Evolutionary conservation across 1,140 invertebrate genomes (phyloP), one percentile per base, ranked within the genome.

Genomic region (Octopus sinensis): DNA sequence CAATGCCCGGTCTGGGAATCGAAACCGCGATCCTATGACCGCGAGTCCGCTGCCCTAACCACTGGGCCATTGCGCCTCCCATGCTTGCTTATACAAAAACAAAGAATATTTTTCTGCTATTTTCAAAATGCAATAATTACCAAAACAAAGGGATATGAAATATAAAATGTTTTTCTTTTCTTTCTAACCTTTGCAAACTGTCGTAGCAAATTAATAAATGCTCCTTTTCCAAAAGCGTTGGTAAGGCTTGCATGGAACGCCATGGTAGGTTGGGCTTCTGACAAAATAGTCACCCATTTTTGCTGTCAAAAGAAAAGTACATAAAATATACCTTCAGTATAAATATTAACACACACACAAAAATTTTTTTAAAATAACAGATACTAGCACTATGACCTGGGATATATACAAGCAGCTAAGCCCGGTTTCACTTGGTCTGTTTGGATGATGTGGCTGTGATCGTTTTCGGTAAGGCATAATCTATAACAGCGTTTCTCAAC

Each of bases 151-250:
- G 30, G 30, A 43, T 43, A 43, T 43, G 30, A 43, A 43, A 43
- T 43, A 43, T 43, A 43, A 43, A 43, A 2, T 2, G 30, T 43
- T 43, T 43, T 43, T 43, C 30, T 43, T 43, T 84, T n/a, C 80
- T n/a, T 84, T 54, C 85, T 86, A 80, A 93, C 91, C 86, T 98
- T 98, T n/a, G 94, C 95, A 92, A 99, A 97, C 89, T 99, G 98
- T 52, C 98, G 92, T 5, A 99, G 91, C 23, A 99, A 91, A 91
- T 98, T 98, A 81, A 99, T 99, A 0, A 99, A 91, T 0, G 97
- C 96, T 77, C 97, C 97, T 93, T 99, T 99, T 73, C 98, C 98
- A 92, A 99, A 99, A 0, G 98, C 96, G 93, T 99, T 97, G 76
- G 95, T 98, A 76, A 99, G 91, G 17, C 97, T 99, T 0, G 98